Percentiles rank a stretch among this genome's conserved stretches.
These are phyloP conservation scores for Campopleginae sp. DNA, from an alignment of 2,888 invertebrate genomes.

Conservation along the genomic window DNA sequence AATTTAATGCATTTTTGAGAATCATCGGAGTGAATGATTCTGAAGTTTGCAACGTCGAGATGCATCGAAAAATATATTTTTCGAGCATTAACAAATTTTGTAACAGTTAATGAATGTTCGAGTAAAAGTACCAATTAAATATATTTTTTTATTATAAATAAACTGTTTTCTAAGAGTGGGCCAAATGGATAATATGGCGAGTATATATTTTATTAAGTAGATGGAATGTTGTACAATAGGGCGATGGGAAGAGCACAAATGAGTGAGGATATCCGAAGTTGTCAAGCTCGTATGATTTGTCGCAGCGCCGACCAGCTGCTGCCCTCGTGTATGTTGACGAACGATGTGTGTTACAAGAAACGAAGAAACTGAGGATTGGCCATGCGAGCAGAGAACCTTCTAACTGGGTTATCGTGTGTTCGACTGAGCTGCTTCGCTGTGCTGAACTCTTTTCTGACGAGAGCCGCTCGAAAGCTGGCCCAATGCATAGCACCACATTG, in stretches of 20 bases:
- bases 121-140: no score
- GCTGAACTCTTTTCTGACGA: slow-evolving; percentile 53
- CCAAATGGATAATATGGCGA: not conserved
- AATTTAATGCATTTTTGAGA: not conserved
- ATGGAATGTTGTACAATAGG: slow-evolving; percentile 15
- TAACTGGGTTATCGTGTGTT: slow-evolving; percentile 66
- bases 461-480: slow-evolving; percentile 62
- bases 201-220: not conserved
- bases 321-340: slow-evolving; percentile 69
- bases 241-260: slow-evolving; percentile 43
- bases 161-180: no score
- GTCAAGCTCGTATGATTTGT: slow-evolving; percentile 81
- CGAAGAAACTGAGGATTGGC: slow-evolving; percentile 62
- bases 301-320: slow-evolving; percentile 80
- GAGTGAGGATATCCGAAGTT: slow-evolving; percentile 70
- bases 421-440: slow-evolving; percentile 49
- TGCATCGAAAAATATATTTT: no score
- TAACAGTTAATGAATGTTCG: no score
- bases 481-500: slow-evolving; percentile 38
- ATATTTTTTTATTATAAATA: no score
- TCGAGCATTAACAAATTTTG: no score
- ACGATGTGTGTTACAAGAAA: slow-evolving; percentile 59
- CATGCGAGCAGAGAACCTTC: slow-evolving; percentile 61
- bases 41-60: no score
- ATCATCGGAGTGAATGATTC: no score